Conservation (phyloP, 2,888 invertebrate genomes). For the Lacanobia wlatinum region DNA sequence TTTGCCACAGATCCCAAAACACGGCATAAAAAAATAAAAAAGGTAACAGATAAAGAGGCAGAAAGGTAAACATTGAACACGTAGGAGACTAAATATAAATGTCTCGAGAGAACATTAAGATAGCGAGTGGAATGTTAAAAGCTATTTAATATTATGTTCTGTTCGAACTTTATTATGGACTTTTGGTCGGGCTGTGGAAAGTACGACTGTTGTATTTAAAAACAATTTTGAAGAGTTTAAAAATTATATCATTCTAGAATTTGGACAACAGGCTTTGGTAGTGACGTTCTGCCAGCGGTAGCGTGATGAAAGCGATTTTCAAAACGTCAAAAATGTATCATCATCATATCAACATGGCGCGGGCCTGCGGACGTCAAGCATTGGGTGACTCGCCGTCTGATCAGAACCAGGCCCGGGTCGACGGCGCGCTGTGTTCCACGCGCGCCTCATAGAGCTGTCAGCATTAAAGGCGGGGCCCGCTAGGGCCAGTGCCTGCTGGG, state of each 20-base stretch:
- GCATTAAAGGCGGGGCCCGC: too few relatives aligned
- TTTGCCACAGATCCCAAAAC: constrained; percentile 76
- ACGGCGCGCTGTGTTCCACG: too few relatives aligned
- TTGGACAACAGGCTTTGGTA: background rate
- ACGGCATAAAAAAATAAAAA: constrained; percentile 71
- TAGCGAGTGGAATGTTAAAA: constrained; percentile 89
- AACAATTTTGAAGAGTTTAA: background rate
- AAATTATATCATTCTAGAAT: background rate
- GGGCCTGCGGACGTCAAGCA: too few relatives aligned
- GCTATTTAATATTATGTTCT: constrained; percentile 91
- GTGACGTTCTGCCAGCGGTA: background rate
- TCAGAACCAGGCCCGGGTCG: too few relatives aligned
- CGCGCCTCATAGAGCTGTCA: too few relatives aligned
- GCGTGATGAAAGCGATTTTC: too few relatives aligned
- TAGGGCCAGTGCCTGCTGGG: too few relatives aligned
- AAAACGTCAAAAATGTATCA: too few relatives aligned
- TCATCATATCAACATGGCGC: too few relatives aligned
- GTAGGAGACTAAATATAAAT: constrained; percentile 90
- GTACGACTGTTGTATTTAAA: constrained; percentile 51
- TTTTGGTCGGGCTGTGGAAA: constrained; percentile 65
- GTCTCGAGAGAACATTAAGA: constrained; percentile 87
- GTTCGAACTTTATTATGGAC: constrained; percentile 89
- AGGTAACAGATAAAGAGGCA: constrained; percentile 82
- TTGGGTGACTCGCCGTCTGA: too few relatives aligned
- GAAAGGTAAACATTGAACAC: constrained; percentile 90